Evolutionary conservation across 2,888 invertebrate genomes (phyloP), one percentile per base, ranked within the genome.

Genomic region (Lasioglossum oenotherae): DNA sequence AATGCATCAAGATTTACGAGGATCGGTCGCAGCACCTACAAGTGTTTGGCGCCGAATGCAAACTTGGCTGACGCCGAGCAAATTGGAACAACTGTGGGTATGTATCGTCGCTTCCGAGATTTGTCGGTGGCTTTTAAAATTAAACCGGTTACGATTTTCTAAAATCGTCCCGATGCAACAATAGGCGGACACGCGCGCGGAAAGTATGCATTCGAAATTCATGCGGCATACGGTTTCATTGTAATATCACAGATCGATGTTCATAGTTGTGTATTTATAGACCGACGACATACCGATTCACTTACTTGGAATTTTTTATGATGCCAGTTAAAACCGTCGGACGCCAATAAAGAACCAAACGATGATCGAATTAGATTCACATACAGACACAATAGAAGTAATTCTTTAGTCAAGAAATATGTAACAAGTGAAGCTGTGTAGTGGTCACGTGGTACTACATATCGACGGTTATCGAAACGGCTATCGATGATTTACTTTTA

Each of bases 51-150:
- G 77, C 78, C 84, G 38, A 74, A 80, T 78, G 57, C 73, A 64
- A 85, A 80, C 75, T 72, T 82, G 85, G 77, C 87, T 76, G 71
- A 44, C 71, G 53, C 46, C 69, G 81, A 71, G 73, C 60, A 81
- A 82, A 79, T 83, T 79, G 77, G 75, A 80, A 87, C 87, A 81
- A 89, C 81, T 84, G 85, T 75, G 44, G 12, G 12, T 44, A 44
- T 3, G 79, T 73, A 72, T 79, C 74, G 60, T 78, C 46, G 64
- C 49, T 64, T 46, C 46, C 41, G 35, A 35, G 35, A 78, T 81
- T 72, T 72, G 44, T 69, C 72, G 57, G 49, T 72, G 38, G 67
- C 78, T 35, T 79, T 76, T 79, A 76, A 77, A 78, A 73, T 86
- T 79, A 79, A 79, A 81, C 27, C 41, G 35, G 57, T 78, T 74